Evolutionary conservation across 2,797 vertebrate species (phyloP).

Genomic region (Gambelia wislizenii): DNA sequence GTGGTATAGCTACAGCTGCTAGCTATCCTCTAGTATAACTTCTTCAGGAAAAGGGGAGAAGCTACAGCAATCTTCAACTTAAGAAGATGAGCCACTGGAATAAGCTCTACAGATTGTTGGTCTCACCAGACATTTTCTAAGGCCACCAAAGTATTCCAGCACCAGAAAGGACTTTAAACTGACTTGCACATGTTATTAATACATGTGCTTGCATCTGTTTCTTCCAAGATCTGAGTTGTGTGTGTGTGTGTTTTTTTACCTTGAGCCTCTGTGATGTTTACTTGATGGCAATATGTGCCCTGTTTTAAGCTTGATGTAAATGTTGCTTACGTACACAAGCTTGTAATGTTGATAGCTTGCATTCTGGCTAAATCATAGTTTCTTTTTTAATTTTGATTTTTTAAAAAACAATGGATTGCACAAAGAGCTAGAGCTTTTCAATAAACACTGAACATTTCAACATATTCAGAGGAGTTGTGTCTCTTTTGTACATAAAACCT

Average conservation of each 20-base stretch:
- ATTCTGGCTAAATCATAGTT: constrained; percentile 53
- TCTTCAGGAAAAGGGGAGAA: neutral
- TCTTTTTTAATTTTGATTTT: constrained; percentile 48
- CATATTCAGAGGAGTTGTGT: neutral
- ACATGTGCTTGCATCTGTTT: constrained; percentile 62
- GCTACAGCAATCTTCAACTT: constrained; percentile 10
- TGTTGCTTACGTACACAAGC: constrained; percentile 71
- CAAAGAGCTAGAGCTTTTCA: constrained; percentile 66
- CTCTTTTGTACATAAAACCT: neutral
- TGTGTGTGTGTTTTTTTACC: constrained; percentile 44
- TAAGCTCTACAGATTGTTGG: constrained; percentile 66
- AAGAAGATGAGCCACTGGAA: constrained; percentile 10
- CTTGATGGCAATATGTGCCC: constrained; percentile 68
- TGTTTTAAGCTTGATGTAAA: constrained; percentile 75
- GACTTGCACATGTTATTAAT: constrained; percentile 58
- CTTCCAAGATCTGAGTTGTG: constrained; percentile 66
- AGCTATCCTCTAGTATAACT: constrained; percentile 89
- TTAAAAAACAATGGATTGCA: constrained; percentile 37
- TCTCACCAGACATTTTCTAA: constrained; percentile 77
- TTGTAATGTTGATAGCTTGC: constrained; percentile 75
- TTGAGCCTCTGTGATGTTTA: constrained; percentile 75
- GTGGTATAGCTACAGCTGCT: constrained; percentile 93
- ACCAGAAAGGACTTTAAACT: constrained; percentile 62
- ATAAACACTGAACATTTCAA: constrained; percentile 74
- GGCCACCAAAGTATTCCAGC: constrained; percentile 63